Percentiles rank a stretch among this genome's conserved stretches.
Evolutionary conservation across 2,797 vertebrate genomes (phyloP).

Genomic region (Sphaeramia orbicularis): DNA sequence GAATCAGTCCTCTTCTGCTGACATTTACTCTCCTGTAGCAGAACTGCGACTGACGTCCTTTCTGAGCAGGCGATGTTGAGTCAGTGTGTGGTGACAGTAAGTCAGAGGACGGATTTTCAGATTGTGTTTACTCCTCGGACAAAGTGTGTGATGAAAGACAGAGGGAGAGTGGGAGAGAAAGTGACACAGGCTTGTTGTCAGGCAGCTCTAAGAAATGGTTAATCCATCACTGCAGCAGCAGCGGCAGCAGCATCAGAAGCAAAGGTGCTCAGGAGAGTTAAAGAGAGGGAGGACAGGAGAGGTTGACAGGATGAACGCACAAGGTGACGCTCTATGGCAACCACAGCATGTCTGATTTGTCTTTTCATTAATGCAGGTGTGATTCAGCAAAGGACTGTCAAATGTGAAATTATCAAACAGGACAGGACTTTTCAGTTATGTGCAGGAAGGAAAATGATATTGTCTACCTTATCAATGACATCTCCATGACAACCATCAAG

Average conservation of each 20-base stretch:
- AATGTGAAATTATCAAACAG: constrained; percentile 23
- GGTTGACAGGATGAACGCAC: constrained; percentile 48
- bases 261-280: constrained; percentile 50
- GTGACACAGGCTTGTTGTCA: constrained; percentile 62
- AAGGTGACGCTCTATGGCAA: constrained; percentile 67
- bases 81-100: constrained; percentile 21
- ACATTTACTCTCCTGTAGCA: constrained; percentile 50
- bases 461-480: constrained; percentile 79
- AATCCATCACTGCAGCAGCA: constrained; percentile 58
- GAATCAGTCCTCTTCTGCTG: constrained; percentile 41
- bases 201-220: constrained; percentile 71
- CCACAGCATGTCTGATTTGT: constrained; percentile 37
- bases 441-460: constrained; percentile 48
- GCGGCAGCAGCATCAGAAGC: constrained; percentile 12
- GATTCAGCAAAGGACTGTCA: constrained; percentile 42
- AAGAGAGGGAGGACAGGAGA: constrained; percentile 45
- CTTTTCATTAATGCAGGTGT: constrained; percentile 45
- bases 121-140: constrained; percentile 59
- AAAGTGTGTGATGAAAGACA: constrained; percentile 50
- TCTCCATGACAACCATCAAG: constrained; percentile 83
- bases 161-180: constrained; percentile 36
- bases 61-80: constrained; percentile 24
- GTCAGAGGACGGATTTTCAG: constrained; percentile 48
- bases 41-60: constrained; percentile 44
- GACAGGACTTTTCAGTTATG: constrained; percentile 37